Conservation (phyloP, 2,797 vertebrate species). For the Malacoraja senta region DNA sequence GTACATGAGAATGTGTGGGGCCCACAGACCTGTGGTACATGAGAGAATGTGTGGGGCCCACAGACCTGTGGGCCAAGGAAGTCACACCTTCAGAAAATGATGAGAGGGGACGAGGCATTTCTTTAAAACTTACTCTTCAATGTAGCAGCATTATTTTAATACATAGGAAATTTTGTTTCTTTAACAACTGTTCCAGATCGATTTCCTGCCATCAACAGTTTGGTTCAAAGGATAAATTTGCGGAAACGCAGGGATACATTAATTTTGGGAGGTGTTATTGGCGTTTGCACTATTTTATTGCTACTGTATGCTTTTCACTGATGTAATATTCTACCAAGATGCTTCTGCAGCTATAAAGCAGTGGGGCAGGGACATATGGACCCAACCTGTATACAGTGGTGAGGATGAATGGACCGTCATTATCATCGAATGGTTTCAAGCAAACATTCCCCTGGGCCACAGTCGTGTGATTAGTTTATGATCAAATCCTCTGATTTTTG, state of each 20-base stretch:
- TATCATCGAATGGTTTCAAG: background rate
- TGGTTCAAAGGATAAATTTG: conserved; percentile 93
- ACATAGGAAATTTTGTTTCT: background rate
- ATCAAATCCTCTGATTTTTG: conserved; percentile 19
- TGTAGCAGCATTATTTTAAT: background rate
- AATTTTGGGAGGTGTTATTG: conserved; percentile 80
- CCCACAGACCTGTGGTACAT: background rate
- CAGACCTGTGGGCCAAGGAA: background rate
- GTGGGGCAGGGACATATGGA: conserved; percentile 41
- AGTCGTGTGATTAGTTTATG: conserved; percentile 20
- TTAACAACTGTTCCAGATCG: conserved; percentile 63
- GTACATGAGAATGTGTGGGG: background rate
- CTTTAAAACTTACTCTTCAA: background rate
- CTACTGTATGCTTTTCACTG: conserved; percentile 92
- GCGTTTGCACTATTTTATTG: conserved; percentile 85
- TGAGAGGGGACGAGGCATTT: background rate
- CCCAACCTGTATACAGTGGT: conserved; percentile 41
- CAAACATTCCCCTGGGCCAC: background rate
- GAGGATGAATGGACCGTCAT: conserved; percentile 42
- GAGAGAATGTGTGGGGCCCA: too few species aligned
- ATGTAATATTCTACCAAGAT: conserved; percentile 52
- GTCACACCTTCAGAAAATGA: background rate
- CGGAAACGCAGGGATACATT: conserved; percentile 89
- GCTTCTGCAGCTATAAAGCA: conserved; percentile 55
- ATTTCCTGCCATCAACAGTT: conserved; percentile 91